These are phyloP conservation scores for Petrolisthes manimaculis DNA, from an alignment of 2,888 invertebrate genomes.

Conservation along the genomic window DNA sequence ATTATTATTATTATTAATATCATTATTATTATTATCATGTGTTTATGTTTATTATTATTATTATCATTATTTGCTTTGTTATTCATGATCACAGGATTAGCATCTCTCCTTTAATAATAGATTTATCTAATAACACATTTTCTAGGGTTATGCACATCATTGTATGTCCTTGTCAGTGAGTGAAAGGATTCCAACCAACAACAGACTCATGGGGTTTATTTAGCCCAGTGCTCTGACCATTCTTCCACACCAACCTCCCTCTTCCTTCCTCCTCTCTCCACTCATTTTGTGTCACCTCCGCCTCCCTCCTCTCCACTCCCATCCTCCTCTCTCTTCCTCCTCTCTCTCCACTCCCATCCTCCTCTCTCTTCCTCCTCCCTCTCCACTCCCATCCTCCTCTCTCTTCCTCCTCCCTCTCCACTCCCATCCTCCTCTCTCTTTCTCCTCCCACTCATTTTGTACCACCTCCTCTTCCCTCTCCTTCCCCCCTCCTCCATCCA, in stretches of 20 bases:
- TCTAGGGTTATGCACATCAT: too few relatives aligned
- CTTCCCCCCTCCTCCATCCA: conserved; percentile 1
- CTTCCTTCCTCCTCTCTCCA: not conserved
- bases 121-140: too few relatives aligned
- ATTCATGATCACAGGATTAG: too few relatives aligned
- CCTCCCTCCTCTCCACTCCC: not conserved
- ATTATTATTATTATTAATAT: not conserved
- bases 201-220: not conserved
- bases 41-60: not conserved
- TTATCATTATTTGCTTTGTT: not conserved
- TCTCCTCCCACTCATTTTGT: not conserved
- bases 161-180: not conserved
- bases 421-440: not conserved
- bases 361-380: not conserved
- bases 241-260: not conserved
- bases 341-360: not conserved
- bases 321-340: conserved; percentile 14
- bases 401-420: not conserved
- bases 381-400: not conserved
- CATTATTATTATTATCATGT: too few relatives aligned
- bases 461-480: not conserved
- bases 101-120: too few relatives aligned
- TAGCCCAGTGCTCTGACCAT: not conserved
- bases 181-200: not conserved
- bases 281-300: too few relatives aligned